Conservation (phyloP, 2,797 vertebrate genomes). For the Hafferia zeledoni region DNA sequence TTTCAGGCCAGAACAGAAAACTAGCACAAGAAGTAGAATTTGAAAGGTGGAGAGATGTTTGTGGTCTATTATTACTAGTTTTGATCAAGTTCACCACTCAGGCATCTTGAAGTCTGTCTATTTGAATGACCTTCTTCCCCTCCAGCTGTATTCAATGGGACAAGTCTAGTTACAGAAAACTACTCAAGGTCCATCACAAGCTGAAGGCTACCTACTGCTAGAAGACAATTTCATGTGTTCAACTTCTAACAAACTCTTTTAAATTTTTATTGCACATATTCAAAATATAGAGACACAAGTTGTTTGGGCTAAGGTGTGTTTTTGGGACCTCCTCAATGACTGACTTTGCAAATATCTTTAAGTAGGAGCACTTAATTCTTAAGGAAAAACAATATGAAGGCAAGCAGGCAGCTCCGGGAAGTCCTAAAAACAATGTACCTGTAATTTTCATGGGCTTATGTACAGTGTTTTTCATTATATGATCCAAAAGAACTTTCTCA, state of each 20-base stretch:
- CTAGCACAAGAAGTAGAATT: background rate
- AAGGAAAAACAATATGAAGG: background rate
- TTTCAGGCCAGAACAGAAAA: background rate
- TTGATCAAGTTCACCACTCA: background rate
- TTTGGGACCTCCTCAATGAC: background rate
- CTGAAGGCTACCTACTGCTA: background rate
- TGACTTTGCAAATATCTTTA: background rate
- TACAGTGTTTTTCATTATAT: background rate
- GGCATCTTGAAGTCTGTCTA: background rate
- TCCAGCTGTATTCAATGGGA: background rate
- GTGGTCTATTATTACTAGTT: background rate
- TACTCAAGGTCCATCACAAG: background rate
- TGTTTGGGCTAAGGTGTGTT: background rate
- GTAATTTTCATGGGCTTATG: rapidly evolving
- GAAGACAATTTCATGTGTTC: background rate
- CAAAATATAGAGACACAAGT: background rate
- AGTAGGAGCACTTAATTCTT: background rate
- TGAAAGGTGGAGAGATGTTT: rapidly evolving
- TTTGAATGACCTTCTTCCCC: background rate
- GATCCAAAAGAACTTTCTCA: background rate
- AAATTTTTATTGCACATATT: background rate
- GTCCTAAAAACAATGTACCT: rapidly evolving
- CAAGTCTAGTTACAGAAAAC: background rate
- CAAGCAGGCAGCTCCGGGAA: background rate
- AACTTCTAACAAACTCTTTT: background rate